These are phyloP conservation scores for Mormyrops boulengeri DNA, from an alignment of 2,797 vertebrate species.

Conservation along the genomic window DNA sequence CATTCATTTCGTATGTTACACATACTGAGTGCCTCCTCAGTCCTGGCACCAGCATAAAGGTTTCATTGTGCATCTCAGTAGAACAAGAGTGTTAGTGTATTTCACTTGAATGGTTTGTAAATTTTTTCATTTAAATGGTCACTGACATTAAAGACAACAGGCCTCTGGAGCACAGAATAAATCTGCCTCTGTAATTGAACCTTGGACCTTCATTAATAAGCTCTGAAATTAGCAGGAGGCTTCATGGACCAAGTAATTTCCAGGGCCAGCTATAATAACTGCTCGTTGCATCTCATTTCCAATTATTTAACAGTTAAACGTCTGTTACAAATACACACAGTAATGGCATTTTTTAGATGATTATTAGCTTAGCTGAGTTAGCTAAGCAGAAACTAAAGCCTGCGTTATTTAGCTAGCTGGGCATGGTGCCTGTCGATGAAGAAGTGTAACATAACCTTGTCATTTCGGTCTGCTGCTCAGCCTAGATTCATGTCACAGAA, in stretches of 20 bases:
- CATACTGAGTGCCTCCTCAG: background rate
- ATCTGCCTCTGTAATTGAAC: conserved; percentile 54
- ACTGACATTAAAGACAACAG: conserved; percentile 41
- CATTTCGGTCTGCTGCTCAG: background rate
- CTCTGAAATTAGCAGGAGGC: conserved; percentile 4
- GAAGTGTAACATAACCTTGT: background rate
- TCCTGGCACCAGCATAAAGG: background rate
- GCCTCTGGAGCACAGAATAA: conserved; percentile 42
- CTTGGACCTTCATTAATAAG: conserved; percentile 31
- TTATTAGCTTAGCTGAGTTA: background rate
- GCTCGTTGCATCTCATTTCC: background rate
- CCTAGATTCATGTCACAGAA: background rate
- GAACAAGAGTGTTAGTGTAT: background rate
- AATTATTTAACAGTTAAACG: background rate
- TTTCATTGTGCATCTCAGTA: background rate
- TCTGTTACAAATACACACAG: background rate
- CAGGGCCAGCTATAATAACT: background rate
- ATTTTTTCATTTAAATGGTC: conserved; percentile 35
- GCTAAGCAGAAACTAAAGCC: background rate
- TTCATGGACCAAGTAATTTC: conserved; percentile 9
- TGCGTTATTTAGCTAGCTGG: background rate
- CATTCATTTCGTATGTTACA: conserved; percentile 36
- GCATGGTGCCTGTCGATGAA: background rate
- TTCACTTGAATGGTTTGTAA: background rate
- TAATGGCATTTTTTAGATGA: background rate